Conservation (phyloP, 2,797 vertebrate genomes). For the Lutjanus argentimaculatus region DNA sequence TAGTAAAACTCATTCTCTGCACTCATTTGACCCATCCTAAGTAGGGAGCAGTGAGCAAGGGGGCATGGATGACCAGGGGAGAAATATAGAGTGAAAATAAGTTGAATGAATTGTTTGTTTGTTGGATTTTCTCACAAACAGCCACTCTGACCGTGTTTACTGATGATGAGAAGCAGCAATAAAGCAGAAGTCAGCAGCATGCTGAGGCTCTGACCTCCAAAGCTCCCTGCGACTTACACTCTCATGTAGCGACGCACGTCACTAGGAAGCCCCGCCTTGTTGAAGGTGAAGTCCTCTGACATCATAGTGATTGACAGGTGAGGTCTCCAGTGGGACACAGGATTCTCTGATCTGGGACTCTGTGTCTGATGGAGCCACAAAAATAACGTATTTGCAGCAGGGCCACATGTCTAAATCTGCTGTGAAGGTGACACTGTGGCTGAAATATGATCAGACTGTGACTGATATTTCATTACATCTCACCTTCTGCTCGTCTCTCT, state of each 20-base stretch:
- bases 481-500: slow-evolving; percentile 84
- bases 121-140: not conserved
- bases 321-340: slow-evolving; percentile 93
- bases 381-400: not conserved
- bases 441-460: slow-evolving; percentile 19
- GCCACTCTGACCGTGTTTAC: not conserved
- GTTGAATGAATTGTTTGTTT: not conserved
- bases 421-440: not conserved
- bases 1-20: too few species aligned
- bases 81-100: too few species aligned
- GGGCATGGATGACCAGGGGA: too few species aligned
- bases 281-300: slow-evolving; percentile 95
- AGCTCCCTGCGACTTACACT: slow-evolving; percentile 87
- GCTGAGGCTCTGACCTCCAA: slow-evolving; percentile 37
- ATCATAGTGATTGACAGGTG: slow-evolving; percentile 92
- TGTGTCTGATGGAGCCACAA: slow-evolving; percentile 53
- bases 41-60: too few species aligned
- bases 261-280: slow-evolving; percentile 91
- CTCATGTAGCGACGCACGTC: slow-evolving; percentile 96
- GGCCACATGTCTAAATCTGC: not conserved
- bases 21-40: too few species aligned
- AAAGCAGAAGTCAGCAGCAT: slow-evolving; percentile 41
- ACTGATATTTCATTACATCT: slow-evolving; percentile 10
- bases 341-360: slow-evolving; percentile 57
- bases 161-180: not conserved